These are phyloP conservation scores for Drosophila mayri DNA, from an alignment of 1,140 invertebrate species.

Conservation along the genomic window DNA sequence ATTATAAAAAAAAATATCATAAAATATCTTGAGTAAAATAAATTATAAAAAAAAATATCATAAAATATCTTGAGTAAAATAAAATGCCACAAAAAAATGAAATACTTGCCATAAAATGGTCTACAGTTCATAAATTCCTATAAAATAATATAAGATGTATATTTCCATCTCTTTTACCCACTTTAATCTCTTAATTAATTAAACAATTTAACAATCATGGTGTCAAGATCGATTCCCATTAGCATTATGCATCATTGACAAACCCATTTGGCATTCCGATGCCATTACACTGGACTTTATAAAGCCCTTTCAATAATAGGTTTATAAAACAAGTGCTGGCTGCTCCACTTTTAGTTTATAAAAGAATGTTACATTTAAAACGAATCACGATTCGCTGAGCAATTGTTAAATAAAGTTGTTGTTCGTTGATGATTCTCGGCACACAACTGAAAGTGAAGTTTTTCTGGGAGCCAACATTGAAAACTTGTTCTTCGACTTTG, in stretches of 20 bases:
- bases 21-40: not conserved
- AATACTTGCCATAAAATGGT: no score
- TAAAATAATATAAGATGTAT: not conserved
- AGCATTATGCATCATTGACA: not conserved
- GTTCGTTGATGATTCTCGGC: conserved; percentile 30
- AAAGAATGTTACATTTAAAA: conserved; percentile 19
- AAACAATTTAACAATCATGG: not conserved
- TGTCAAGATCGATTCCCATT: conserved; percentile 1
- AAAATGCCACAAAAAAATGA: not conserved
- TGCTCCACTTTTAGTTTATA: conserved; percentile 10
- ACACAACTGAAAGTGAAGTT: conserved; percentile 46
- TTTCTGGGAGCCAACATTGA: not conserved
- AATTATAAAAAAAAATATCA: no score
- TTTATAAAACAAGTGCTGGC: not conserved
- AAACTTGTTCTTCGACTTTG: conserved; percentile 35
- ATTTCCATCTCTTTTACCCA: not conserved
- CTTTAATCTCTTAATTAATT: conserved; percentile 1
- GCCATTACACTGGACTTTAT: not conserved
- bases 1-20: no score
- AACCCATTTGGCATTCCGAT: conserved; percentile 8
- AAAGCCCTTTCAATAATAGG: not conserved
- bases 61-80: not conserved
- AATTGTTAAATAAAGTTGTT: conserved; percentile 17
- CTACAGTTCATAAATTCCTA: not conserved
- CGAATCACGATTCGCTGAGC: conserved; percentile 1